These are phyloP conservation scores for Carposina sasakii DNA, from an alignment of 1,140 invertebrate genomes.

Conservation along the genomic window DNA sequence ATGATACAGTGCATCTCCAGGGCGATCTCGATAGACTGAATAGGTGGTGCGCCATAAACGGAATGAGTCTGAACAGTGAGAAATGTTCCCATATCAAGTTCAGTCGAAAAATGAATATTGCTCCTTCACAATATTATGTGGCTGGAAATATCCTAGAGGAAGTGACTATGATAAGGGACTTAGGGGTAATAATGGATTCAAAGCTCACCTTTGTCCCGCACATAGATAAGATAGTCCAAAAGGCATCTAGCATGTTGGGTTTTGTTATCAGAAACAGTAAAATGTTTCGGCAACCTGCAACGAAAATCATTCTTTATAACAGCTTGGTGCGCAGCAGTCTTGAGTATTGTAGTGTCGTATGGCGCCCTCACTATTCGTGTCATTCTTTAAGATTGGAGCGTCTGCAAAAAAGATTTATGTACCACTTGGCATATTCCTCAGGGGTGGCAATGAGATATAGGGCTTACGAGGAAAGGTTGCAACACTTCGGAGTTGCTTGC, in stretches of 20 bases:
- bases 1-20: neutral
- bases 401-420: conserved; percentile 9
- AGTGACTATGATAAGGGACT: neutral
- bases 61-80: neutral
- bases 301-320: conserved; percentile 4
- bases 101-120: neutral
- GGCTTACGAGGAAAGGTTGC: no score
- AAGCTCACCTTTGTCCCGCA: conserved; percentile 3
- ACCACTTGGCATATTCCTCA: no score
- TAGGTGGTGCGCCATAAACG: neutral
- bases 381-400: conserved; percentile 7
- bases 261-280: conserved; percentile 2
- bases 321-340: conserved; percentile 7
- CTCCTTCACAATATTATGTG: neutral
- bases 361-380: neutral
- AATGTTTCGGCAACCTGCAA: neutral
- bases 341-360: conserved; percentile 2
- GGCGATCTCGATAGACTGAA: neutral
- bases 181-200: conserved; percentile 5
- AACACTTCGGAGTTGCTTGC: no score
- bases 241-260: conserved; percentile 6
- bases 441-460: no score
- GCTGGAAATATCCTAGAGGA: neutral
- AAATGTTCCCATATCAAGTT: conserved; percentile 1
- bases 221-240: neutral